Evolutionary conservation across 2,113 vertebrate genomes (phyloP), one percentile per base, ranked within the genome.

Genomic region (Vanacampus margaritifer): DNA sequence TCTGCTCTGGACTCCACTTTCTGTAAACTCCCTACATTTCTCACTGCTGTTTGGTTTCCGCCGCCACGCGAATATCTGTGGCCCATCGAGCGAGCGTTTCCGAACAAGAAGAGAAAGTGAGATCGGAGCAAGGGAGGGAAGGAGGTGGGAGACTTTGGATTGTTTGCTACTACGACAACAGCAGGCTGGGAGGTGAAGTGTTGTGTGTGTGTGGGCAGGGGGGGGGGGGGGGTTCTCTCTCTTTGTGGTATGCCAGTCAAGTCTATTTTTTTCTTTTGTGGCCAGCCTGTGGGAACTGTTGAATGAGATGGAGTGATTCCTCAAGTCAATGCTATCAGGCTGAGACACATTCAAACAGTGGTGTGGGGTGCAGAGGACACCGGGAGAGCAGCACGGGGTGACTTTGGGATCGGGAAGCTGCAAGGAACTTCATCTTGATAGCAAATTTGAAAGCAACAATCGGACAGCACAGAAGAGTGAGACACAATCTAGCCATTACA

Each of bases 261-360:
- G 75, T 84, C 79, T 79, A 76, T 84, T 89, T 86, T 78, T 80
- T 85, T 64, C 78, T 82, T 88, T 86, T 83, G 80, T 87, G 81
- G 79, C 24, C 56, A 65, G 77, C 61, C 66, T 89, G 85, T 91
- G 88, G 84, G 89, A 91, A 89, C 78, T 60, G 68, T 68, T 85
- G 87, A 87, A 79, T 79, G 79, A 89, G 85, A 91, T 89, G 84
- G 69, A 84, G 73, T 84, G 87, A 90, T 89, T 90, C 83, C 54
- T 79, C 73, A 84, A 90, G 87, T 89, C 90, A 91, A 89, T 89
- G 92, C 93, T 94, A 95, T 94, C 92, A 91, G 93, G 75, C 74
- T 78, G 11, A 67, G 84, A 88, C 93, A 94, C 88, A 91, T 92
- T 90, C 88, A 89, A 89, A 90, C 90, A 86, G 89, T 90, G 90